Base-by-base conservation (phyloP, 2,797 vertebrate genomes). In the Anolis apletophallus region DNA sequence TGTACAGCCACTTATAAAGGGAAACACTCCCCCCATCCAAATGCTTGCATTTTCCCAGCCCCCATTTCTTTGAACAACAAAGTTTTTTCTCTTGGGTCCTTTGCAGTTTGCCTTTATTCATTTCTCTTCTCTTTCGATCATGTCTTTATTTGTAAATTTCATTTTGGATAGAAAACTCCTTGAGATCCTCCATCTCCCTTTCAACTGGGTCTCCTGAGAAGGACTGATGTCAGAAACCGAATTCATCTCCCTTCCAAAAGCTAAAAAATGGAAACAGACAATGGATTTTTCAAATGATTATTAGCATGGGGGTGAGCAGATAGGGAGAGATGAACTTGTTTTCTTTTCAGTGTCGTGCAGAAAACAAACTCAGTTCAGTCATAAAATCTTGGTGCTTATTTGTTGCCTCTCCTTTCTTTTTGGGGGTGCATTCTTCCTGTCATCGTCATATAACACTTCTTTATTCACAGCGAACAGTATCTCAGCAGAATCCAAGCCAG, bases 121-220 rank as follows among this genome's bases (percentile, higher is more conserved):
- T 90, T 91, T 87, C 55, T 52, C n/a, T 91, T 86, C 88, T 76
- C 89, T 92, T 83, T 90, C 19, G 67, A 81, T 83, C 86, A 36
- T 91, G 87, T 68, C 84, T 91, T 91, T 93, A 90, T 90, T 85
- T 92, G 88, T 88, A 93, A 87, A 90, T 93, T 92, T 92, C 90
- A 52, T 90, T 91, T 81, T 90, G 84, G 93, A 14, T 67, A 90
- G 79, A 90, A 90, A 88, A 29, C 21, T 83, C 32, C 85, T 36
- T 50, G 91, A 94, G 92, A 89, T 88, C 36, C 85, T 77, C 67
- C 88, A 89, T 90, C 91, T 90, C 91, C 85, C 86, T 94, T 91
- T 82, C 90, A 87, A 86, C 80, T 92, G 23, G 0, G 0, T 89
- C 89, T 88, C 86, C 79, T 69, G 85, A 88, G 90, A 90, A 91